Base-by-base conservation (phyloP, 2,888 invertebrate species). In the Oscheius sp. region DNA sequence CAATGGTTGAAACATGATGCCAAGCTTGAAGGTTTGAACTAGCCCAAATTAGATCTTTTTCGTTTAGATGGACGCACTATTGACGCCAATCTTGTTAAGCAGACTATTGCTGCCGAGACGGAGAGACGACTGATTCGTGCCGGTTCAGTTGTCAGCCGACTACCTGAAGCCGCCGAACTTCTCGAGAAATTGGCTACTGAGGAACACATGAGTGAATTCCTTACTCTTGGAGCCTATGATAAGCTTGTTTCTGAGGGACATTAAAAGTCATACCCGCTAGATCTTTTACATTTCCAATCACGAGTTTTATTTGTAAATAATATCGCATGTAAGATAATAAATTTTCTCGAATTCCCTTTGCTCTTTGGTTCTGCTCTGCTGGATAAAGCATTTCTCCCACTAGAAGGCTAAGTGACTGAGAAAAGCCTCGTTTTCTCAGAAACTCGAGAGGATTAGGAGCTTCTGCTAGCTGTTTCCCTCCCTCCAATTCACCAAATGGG, bases 1-100 rank as follows among this genome's bases (percentile, higher is more conserved):
- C 92, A 92, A 86, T 92, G 92, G 91, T 90, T 91, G 69, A 88
- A 90, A 69, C 91, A 91, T 84, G 87, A 89, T 90, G 91, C 82
- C 87, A 88, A 61, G 85, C 88, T 20, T 78, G 87, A 69, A 69
- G 82, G 77, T 74, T 66, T 46, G 45, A 39, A n/a, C n/a, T 23
- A 37, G 6, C 6, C 29, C n/a, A n/a, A n/a, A n/a, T n/a, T n/a
- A n/a, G 6, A 15, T 55, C 27, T 55, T 33, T 8, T 10, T 46
- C n/a, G 71, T 79, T 46, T 39, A 82, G 84, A 84, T 65, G 84
- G 83, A 6, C 76, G 81, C 17, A 80, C 80, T 3, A 79, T 86
- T 46, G 83, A 83, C 64, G 79, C 77, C 20, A 79, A 82, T 45
- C 75, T 86, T 68, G 82, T 86, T 34, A 82, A 91, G 81, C 74